Base-by-base conservation (phyloP, 2,888 invertebrate species). In the Pammene aurita region DNA sequence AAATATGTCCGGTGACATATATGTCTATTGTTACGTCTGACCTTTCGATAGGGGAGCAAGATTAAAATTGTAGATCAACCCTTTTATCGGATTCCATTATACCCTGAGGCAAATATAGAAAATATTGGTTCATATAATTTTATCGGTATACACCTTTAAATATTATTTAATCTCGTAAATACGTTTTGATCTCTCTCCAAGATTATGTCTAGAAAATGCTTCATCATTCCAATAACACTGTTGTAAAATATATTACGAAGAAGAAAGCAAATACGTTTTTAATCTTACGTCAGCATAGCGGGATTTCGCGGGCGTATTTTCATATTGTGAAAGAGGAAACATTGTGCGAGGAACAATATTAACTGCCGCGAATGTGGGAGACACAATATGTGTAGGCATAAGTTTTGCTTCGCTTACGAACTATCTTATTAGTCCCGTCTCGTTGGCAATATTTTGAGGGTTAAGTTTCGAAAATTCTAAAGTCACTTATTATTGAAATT, bases 341-440 rank as follows among this genome's bases (percentile, higher is more conserved):
- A 62, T 48, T 26, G 26, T 26, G 67, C 52, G 44, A 18, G 44
- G 16, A 69, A 58, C n/a, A 60, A 60, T 64, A 69, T 64, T 64
- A 60, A 58, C 46, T 52, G 58, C 16, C 9, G 34, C 46, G 54
- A 54, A 60, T 18, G 52, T 55, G 44, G 41, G 63, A 57, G 63
- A 58, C 64, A 63, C 63, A 50, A 67, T 62, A 62, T 62, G 67
- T 57, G 63, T 5, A 14, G 35, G 55, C 48, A 63, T 50, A 68
- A 52, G 67, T 57, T 63, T 62, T 68, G 63, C 50, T 63, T 35
- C 42, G 50, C 35, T 35, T 57, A 11, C n/a, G 35, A 42, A 50
- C 57, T 9, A 35, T 56, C 56, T 56, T 63, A n/a, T n/a, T n/a
- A n/a, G n/a, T n/a, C n/a, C n/a, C n/a, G n/a, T n/a, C n/a, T n/a